Conservation (phyloP, 2,797 vertebrate species). For the Enteromius thamalakanensis region DNA sequence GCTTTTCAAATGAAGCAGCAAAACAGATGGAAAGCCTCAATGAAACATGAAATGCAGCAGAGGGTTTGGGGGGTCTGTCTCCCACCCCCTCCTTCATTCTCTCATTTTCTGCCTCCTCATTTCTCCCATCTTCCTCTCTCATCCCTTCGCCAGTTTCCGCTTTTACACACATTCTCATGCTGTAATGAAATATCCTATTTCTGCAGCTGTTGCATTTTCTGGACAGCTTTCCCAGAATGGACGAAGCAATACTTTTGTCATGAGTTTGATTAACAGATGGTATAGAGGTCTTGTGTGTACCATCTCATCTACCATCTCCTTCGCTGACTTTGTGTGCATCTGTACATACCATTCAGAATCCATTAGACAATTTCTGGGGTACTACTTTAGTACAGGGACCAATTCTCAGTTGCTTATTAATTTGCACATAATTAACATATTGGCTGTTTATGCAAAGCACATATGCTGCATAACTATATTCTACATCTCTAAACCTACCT, state of each 20-base stretch:
- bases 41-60: slow-evolving; percentile 65
- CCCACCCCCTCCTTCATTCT: slow-evolving; percentile 7
- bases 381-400: not conserved
- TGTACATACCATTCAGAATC: not conserved
- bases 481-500: not conserved
- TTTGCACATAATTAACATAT: not conserved
- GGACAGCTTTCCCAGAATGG: slow-evolving; percentile 24
- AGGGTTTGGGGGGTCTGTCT: slow-evolving; percentile 19
- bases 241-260: slow-evolving; percentile 25
- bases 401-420: not conserved
- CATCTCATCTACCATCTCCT: not conserved
- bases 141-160: slow-evolving; percentile 20
- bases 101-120: slow-evolving; percentile 35
- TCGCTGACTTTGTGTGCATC: not conserved
- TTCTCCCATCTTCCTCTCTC: slow-evolving; percentile 14
- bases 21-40: slow-evolving; percentile 67
- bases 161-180: slow-evolving; percentile 32
- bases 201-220: slow-evolving; percentile 48
- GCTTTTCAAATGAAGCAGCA: slow-evolving; percentile 46
- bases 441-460: not conserved
- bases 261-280: slow-evolving; percentile 18
- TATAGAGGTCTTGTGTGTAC: not conserved
- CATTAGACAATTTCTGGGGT: not conserved
- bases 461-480: not conserved
- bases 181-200: slow-evolving; percentile 50